Conservation (phyloP, 2,797 vertebrate genomes). For the Chromobotia macracanthus region DNA sequence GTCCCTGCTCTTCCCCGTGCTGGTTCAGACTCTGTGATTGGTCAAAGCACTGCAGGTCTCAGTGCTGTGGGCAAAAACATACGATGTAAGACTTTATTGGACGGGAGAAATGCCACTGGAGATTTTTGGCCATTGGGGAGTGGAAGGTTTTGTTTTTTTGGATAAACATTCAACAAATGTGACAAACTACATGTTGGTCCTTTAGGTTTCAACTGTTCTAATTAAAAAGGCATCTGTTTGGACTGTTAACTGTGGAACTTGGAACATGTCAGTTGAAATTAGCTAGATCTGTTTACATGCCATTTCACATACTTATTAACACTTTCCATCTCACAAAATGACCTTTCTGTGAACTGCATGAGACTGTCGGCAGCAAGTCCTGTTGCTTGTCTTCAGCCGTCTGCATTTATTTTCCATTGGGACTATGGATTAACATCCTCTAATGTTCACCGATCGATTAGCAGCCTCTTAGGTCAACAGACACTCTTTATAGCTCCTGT, state of each 20-base stretch:
- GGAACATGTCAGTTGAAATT: neutral
- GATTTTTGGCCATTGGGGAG: neutral
- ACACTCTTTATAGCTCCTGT: conserved; percentile 36
- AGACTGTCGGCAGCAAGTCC: neutral
- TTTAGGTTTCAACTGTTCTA: neutral
- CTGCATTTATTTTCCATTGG: conserved; percentile 3
- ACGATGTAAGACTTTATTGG: neutral
- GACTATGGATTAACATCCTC: conserved; percentile 22
- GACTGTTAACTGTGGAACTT: neutral
- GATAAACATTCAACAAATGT: neutral
- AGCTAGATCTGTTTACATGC: conserved; percentile 7
- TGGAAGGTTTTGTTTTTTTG: neutral
- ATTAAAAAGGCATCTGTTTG: neutral
- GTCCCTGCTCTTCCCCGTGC: conserved; percentile 86
- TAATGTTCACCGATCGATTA: conserved; percentile 32
- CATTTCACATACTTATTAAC: conserved; percentile 16
- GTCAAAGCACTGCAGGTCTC: conserved; percentile 23
- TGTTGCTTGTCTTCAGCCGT: neutral
- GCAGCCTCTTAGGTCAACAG: conserved; percentile 21
- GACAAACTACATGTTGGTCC: neutral
- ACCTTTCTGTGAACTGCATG: conserved; percentile 1
- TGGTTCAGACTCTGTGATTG: conserved; percentile 81
- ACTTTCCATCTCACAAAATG: conserved; percentile 10
- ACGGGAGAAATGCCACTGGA: neutral
- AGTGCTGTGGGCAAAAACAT: neutral